phyloP scores from a whole-genome alignment of 2,113 vertebrate species.

The Hystrix brachyura region DNA sequence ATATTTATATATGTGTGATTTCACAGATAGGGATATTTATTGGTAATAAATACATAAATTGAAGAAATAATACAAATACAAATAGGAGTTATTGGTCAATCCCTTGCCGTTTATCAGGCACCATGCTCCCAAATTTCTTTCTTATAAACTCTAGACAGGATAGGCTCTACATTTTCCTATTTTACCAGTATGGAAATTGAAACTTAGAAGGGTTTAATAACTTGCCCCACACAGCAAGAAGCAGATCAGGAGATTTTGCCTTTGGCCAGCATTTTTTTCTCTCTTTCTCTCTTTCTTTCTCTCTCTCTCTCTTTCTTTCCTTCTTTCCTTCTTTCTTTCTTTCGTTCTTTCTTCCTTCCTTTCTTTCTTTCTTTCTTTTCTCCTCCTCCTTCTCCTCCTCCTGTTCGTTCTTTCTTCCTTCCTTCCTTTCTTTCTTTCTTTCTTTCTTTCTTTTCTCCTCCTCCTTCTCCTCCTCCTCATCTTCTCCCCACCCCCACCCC shows the following conservation, averaged over 20 bases:
- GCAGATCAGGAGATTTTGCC: neutral
- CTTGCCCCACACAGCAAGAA: neutral
- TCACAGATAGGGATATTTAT: neutral
- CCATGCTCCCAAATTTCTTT: neutral
- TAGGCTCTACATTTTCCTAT: neutral
- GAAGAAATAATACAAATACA: neutral
- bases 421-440: neutral
- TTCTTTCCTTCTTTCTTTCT: too few relatives aligned
- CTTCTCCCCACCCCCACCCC: neutral
- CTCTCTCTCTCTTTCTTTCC: too few relatives aligned
- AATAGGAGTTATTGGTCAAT: accelerated
- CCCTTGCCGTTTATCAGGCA: neutral
- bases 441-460: accelerated
- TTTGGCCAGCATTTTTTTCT: neutral
- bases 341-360: neutral
- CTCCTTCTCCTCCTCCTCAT: neutral
- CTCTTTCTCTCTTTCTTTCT: neutral
- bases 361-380: too few relatives aligned
- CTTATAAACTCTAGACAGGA: neutral
- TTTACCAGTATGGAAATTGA: neutral
- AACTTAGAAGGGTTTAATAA: neutral
- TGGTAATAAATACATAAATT: neutral
- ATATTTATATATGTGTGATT: accelerated
- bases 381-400: neutral
- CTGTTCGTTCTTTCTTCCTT: neutral